Percentiles rank a stretch among this genome's conserved stretches.
phyloP scores from a whole-genome alignment of 2,888 invertebrate genomes.

The Epistrophe grossulariae region DNA sequence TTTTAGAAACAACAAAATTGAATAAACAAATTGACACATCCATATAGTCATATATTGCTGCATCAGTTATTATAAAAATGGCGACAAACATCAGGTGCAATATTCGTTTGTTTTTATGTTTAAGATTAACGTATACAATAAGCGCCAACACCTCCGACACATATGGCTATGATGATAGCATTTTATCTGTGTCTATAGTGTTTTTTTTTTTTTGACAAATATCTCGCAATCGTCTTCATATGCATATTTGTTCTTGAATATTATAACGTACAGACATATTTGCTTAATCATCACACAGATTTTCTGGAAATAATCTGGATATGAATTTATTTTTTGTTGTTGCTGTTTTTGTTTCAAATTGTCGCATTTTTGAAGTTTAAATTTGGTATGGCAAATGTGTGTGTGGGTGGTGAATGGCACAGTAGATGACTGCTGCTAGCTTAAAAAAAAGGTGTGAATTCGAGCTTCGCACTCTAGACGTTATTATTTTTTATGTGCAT shows the following conservation, averaged over 20 bases:
- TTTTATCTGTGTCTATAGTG: not conserved
- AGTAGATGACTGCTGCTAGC: too few species aligned
- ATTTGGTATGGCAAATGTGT: too few species aligned
- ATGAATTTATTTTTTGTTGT: too few species aligned
- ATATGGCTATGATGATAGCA: not conserved
- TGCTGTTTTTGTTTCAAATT: too few species aligned
- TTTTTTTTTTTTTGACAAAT: not conserved
- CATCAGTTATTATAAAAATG: conserved; percentile 31
- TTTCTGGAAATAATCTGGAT: not conserved
- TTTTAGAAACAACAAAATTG: conserved; percentile 65
- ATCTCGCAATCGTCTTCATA: not conserved
- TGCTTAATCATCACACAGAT: not conserved
- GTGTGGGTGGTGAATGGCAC: too few species aligned
- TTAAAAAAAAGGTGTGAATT: too few species aligned
- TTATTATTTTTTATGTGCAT: too few species aligned
- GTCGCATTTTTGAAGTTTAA: too few species aligned
- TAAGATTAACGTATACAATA: conserved; percentile 16
- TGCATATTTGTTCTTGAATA: not conserved
- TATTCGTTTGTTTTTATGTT: conserved; percentile 28
- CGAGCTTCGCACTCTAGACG: too few species aligned
- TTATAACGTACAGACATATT: not conserved
- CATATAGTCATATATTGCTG: conserved; percentile 47
- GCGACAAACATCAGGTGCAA: conserved; percentile 23
- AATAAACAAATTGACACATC: conserved; percentile 69
- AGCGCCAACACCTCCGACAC: not conserved